Conservation (phyloP, 2,797 vertebrate species). For the Iguana delicatissima region DNA sequence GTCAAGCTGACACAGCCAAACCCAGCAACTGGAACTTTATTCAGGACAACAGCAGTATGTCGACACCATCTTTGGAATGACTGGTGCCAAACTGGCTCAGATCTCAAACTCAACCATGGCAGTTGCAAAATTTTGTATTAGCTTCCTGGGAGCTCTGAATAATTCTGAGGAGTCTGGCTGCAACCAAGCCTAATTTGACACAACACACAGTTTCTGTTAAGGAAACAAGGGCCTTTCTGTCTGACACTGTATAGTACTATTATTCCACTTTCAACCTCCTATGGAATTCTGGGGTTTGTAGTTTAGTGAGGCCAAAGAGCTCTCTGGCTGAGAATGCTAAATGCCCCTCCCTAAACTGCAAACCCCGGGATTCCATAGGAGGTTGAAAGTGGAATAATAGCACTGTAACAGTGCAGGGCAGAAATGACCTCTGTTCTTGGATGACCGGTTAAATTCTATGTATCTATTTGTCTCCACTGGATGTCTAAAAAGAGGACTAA, state of each 20-base stretch:
- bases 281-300: too few relatives aligned
- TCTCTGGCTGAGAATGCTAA: too few relatives aligned
- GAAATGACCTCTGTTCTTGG: too few relatives aligned
- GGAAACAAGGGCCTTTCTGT: too few relatives aligned
- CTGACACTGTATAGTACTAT: not conserved
- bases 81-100: not conserved
- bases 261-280: not conserved
- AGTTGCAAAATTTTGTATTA: not conserved
- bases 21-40: not conserved
- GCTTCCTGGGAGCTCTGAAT: not conserved
- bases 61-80: not conserved
- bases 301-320: too few relatives aligned
- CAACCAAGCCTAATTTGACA: not conserved
- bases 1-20: constrained; percentile 35
- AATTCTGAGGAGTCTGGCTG: not conserved
- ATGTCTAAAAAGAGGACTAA: too few relatives aligned
- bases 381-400: too few relatives aligned
- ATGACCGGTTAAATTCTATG: too few relatives aligned
- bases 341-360: too few relatives aligned
- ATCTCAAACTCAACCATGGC: not conserved
- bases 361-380: too few relatives aligned
- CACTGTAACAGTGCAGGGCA: too few relatives aligned
- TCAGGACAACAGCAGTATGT: not conserved
- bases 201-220: not conserved
- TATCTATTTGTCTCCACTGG: too few relatives aligned